Evolutionary conservation across 2,113 vertebrate species (phyloP).

Genomic region (Malurus elegans): DNA sequence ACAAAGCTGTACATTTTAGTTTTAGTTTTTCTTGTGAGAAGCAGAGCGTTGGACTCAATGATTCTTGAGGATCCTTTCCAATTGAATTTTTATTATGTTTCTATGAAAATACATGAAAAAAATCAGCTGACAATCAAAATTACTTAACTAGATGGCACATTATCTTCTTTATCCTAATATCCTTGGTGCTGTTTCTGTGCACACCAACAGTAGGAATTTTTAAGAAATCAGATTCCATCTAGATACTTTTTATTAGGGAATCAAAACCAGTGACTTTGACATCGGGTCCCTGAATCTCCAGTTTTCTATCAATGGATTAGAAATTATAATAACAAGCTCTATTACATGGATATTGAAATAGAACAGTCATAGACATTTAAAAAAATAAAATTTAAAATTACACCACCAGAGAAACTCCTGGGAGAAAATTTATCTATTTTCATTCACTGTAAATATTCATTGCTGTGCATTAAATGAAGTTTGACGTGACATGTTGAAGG

Average conservation of each 20-base stretch:
- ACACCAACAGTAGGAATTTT: background rate
- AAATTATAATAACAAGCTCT: background rate
- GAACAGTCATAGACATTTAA: background rate
- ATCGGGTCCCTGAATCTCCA: background rate
- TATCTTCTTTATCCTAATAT: background rate
- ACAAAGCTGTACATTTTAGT: background rate
- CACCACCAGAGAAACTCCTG: background rate
- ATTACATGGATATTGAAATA: background rate
- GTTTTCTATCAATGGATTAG: background rate
- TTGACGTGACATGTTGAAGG: background rate
- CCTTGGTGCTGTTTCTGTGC: background rate
- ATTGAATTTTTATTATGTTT: background rate
- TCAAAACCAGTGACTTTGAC: background rate
- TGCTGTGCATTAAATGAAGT: background rate
- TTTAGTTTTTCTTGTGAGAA: background rate
- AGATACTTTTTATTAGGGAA: background rate
- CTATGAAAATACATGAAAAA: background rate
- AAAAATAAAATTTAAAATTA: background rate
- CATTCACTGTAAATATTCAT: background rate
- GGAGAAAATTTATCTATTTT: background rate
- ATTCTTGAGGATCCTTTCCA: background rate
- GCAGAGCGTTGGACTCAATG: background rate
- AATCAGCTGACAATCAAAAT: background rate
- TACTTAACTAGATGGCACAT: background rate
- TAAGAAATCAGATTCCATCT: background rate